Conservation (phyloP, 1,140 invertebrate species). For the Drosophila setifemur region DNA sequence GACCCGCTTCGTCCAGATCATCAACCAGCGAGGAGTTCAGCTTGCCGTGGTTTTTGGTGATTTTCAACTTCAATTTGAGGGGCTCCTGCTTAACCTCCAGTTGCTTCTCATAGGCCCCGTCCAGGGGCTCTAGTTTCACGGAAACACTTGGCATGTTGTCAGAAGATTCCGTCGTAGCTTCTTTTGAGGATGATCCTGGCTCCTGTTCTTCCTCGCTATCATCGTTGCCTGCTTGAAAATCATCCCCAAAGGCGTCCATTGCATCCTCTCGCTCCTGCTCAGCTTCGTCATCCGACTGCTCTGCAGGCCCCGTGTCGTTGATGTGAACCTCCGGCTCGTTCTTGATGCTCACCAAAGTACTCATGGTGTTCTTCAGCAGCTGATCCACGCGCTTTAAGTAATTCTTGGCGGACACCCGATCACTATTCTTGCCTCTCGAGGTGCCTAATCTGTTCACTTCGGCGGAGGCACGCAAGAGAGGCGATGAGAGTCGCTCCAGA, state of each 20-base stretch:
- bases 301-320: conserved; percentile 40
- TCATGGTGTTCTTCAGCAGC: conserved; percentile 71
- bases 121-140: conserved; percentile 47
- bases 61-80: conserved; percentile 71
- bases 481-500: conserved; percentile 61
- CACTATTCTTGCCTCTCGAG: conserved; percentile 22
- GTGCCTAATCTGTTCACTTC: conserved; percentile 19
- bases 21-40: conserved; percentile 75
- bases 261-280: conserved; percentile 23
- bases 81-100: conserved; percentile 55
- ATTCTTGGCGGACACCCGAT: conserved; percentile 65
- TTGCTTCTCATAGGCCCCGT: conserved; percentile 29
- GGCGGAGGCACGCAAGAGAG: conserved; percentile 27
- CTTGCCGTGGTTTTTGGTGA: conserved; percentile 76
- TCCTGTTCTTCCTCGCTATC: conserved; percentile 52
- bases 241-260: conserved; percentile 11
- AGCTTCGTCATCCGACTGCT: conserved; percentile 18
- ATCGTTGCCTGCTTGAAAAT: conserved; percentile 44
- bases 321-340: conserved; percentile 77
- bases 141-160: conserved; percentile 3
- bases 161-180: background rate
- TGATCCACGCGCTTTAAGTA: conserved; percentile 78
- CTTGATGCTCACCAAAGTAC: conserved; percentile 75
- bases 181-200: background rate
- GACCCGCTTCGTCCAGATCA: conserved; percentile 45